These are phyloP conservation scores for Pharmacophagus antenor DNA, from an alignment of 2,888 invertebrate genomes.

Conservation along the genomic window DNA sequence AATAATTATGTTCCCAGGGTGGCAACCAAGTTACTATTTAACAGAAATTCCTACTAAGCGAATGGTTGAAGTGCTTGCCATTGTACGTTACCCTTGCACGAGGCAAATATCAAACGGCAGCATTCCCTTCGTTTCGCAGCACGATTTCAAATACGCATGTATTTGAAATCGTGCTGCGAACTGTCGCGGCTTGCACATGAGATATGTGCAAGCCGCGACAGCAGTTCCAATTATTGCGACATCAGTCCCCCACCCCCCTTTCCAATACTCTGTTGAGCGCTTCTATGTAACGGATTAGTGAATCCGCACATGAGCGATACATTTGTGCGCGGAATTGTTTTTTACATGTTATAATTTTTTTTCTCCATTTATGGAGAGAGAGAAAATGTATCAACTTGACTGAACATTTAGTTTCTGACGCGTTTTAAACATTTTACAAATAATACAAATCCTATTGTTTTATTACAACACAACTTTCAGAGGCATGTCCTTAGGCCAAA, in stretches of 20 bases:
- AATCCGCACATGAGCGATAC: not conserved
- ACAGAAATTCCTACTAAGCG: not conserved
- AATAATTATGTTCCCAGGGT: not conserved
- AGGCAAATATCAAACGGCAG: not conserved
- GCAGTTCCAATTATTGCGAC: conserved; percentile 1
- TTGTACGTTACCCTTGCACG: not conserved
- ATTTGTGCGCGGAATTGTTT: not conserved
- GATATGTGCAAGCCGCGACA: not conserved
- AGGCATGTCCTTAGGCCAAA: too few relatives aligned
- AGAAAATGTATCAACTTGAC: not conserved
- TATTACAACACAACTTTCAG: too few relatives aligned
- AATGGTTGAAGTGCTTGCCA: not conserved
- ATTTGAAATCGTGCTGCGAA: too few relatives aligned
- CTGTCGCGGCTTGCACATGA: too few relatives aligned
- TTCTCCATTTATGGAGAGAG: not conserved
- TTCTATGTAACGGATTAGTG: conserved; percentile 2
- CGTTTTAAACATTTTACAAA: too few relatives aligned
- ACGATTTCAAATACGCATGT: not conserved
- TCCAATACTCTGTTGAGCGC: not conserved
- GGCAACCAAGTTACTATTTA: not conserved
- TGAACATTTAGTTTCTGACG: not conserved
- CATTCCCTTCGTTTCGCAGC: not conserved
- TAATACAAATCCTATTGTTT: too few relatives aligned
- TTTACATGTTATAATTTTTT: not conserved
- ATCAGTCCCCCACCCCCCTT: not conserved